phyloP scores from a whole-genome alignment of 2,113 vertebrate genomes.

The Myotis brandtii region DNA sequence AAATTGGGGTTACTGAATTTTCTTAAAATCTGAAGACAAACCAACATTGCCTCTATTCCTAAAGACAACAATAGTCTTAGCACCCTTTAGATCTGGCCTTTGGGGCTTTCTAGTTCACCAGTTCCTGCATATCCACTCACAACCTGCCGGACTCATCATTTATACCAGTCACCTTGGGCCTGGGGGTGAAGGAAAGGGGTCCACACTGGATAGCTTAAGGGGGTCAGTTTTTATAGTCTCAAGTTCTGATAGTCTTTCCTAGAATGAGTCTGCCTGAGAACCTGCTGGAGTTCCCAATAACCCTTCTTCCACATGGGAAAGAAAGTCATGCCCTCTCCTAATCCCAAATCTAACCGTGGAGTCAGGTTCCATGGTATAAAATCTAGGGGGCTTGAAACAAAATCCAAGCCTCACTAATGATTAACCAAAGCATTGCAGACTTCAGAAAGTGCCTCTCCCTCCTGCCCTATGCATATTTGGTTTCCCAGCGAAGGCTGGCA shows the following conservation, averaged over 20 bases:
- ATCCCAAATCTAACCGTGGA: background rate
- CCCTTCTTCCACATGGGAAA: background rate
- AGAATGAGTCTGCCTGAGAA: background rate
- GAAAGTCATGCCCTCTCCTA: background rate
- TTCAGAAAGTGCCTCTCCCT: background rate
- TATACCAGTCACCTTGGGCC: background rate
- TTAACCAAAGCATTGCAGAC: background rate
- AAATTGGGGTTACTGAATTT: background rate
- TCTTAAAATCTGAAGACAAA: background rate
- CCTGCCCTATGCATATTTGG: background rate
- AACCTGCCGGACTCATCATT: background rate
- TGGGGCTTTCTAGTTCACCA: background rate
- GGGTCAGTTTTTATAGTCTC: background rate
- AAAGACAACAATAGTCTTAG: background rate
- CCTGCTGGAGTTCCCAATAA: background rate
- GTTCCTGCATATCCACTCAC: background rate
- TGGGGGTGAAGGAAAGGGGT: background rate
- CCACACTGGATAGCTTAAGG: background rate
- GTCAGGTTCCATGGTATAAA: background rate
- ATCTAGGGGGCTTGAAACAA: background rate
- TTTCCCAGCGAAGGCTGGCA: background rate
- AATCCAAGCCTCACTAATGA: background rate
- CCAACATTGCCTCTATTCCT: background rate
- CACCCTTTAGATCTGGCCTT: background rate
- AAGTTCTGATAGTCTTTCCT: background rate